These are phyloP conservation scores for Brachionichthys hirsutus DNA, from an alignment of 2,113 vertebrate species.

Conservation along the genomic window DNA sequence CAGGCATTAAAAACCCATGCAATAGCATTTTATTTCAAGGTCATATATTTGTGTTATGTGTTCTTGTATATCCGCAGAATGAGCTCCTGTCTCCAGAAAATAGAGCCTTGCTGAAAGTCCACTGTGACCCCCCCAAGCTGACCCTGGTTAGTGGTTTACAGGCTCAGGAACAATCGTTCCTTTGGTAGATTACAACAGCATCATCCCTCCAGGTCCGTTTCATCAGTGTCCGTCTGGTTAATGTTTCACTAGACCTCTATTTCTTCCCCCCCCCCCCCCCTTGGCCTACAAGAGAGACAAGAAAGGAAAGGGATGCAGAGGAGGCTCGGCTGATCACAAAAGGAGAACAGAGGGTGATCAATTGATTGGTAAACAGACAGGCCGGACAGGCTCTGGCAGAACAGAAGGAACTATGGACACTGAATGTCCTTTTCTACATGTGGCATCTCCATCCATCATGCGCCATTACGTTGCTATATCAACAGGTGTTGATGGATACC, in stretches of 20 bases:
- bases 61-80: constrained; percentile 68
- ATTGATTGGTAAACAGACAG: constrained; percentile 75
- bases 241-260: constrained; percentile 71
- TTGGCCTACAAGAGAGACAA: constrained; percentile 23
- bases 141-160: constrained; percentile 70
- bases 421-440: constrained; percentile 47
- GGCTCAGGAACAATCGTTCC: constrained; percentile 69
- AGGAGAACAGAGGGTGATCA: constrained; percentile 66
- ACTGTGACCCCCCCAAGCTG: constrained; percentile 67
- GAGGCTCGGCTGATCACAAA: constrained; percentile 69
- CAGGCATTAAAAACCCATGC: background rate
- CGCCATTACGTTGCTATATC: constrained; percentile 57
- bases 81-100: constrained; percentile 51
- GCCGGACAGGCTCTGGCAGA: constrained; percentile 27
- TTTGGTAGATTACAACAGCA: constrained; percentile 68
- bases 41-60: constrained; percentile 45
- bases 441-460: constrained; percentile 65
- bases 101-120: constrained; percentile 58
- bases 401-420: constrained; percentile 31
- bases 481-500: constrained; percentile 16
- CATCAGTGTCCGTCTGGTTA: constrained; percentile 73
- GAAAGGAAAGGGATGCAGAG: constrained; percentile 33
- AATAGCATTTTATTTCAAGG: constrained; percentile 18
- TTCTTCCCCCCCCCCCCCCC: constrained; percentile 16
- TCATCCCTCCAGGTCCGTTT: constrained; percentile 72